A percentile compares a stretch with the other conserved stretches of the same genome.
Conservation (phyloP, 2,888 invertebrate species). For the Oligia strigilis region DNA sequence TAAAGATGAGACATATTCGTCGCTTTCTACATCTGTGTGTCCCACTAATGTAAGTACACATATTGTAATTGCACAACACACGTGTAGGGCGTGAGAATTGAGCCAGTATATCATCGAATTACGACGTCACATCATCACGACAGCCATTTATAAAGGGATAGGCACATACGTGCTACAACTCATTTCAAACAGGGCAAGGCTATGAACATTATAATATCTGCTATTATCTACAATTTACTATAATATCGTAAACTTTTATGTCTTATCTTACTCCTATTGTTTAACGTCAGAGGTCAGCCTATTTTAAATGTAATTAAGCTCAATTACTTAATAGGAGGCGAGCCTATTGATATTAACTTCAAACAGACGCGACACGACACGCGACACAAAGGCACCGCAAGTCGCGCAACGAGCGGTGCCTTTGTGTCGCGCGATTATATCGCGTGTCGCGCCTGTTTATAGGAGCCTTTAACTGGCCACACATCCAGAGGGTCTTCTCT, state of each 20-base stretch:
- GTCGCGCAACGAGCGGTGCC: no score
- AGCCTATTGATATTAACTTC: no score
- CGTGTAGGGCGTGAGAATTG: slow-evolving; percentile 54
- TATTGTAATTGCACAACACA: slow-evolving; percentile 47
- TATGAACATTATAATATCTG: slow-evolving; percentile 5
- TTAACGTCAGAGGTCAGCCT: no score
- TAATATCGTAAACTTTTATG: slow-evolving; percentile 33
- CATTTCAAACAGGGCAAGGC: slow-evolving; percentile 19
- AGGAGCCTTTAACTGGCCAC: no score
- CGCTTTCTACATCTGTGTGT: slow-evolving; percentile 18
- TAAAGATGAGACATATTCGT: neutral
- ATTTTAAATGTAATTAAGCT: no score
- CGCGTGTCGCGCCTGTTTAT: no score
- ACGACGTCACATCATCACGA: slow-evolving; percentile 42
- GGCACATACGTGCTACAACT: slow-evolving; percentile 1
- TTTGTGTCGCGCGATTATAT: no score
- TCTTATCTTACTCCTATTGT: no score
- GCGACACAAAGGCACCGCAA: no score
- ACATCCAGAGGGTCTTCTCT: no score
- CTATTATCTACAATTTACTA: slow-evolving; percentile 20
- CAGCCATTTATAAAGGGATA: slow-evolving; percentile 5
- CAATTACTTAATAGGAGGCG: no score
- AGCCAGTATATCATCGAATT: slow-evolving; percentile 50
- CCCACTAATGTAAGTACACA: neutral
- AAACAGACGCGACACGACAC: no score